These are phyloP conservation scores for Gallirallus australis DNA, from an alignment of 2,797 vertebrate genomes.

Conservation along the genomic window DNA sequence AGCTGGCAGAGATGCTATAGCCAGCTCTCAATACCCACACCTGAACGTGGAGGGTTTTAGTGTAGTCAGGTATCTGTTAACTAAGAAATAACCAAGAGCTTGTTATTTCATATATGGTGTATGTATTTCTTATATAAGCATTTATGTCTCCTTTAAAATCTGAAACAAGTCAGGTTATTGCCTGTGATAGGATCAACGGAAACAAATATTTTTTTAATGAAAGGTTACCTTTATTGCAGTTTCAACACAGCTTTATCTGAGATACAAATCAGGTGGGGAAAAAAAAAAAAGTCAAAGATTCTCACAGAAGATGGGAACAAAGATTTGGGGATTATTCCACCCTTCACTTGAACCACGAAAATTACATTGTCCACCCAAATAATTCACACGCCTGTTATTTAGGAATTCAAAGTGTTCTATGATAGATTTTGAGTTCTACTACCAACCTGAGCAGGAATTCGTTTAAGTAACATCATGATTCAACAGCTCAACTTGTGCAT, in stretches of 20 bases:
- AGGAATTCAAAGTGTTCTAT: background rate
- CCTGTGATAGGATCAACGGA: background rate
- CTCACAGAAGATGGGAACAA: background rate
- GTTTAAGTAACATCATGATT: background rate
- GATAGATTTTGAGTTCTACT: background rate
- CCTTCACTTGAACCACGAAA: background rate
- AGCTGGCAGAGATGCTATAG: background rate
- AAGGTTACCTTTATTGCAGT: background rate
- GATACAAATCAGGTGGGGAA: background rate
- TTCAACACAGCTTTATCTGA: background rate
- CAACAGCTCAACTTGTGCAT: background rate
- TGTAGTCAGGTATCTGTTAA: background rate
- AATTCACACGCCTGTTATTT: background rate
- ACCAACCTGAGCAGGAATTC: background rate
- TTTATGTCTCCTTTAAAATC: background rate
- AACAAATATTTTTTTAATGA: background rate
- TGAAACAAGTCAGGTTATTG: background rate
- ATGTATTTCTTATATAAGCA: background rate
- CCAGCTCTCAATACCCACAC: background rate
- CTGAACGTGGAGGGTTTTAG: background rate
- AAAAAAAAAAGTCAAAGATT: background rate
- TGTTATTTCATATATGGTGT: background rate
- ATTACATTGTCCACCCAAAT: background rate
- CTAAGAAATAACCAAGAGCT: background rate
- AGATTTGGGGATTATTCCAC: background rate